These are phyloP conservation scores for Thysanoteuthis rhombus DNA, from an alignment of 2,888 invertebrate genomes.

Conservation along the genomic window DNA sequence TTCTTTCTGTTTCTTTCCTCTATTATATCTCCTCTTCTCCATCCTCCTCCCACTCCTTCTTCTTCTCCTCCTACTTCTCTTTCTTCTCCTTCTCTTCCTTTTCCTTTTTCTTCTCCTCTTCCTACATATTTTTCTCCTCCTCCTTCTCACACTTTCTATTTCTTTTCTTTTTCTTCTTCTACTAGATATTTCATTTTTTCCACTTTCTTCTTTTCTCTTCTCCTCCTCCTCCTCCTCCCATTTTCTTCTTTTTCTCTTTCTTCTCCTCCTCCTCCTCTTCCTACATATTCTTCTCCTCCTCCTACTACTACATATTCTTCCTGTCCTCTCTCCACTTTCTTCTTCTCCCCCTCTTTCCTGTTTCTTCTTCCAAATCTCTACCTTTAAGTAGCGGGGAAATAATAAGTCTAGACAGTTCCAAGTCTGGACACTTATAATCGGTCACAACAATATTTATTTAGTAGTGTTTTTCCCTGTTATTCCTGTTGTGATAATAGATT, in stretches of 20 bases:
- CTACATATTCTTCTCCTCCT: neutral
- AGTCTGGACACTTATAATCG: too few species aligned
- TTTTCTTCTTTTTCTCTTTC: neutral
- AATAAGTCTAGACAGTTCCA: too few species aligned
- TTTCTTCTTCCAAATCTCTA: too few species aligned
- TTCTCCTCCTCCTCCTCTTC: neutral
- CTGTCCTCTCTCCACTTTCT: too few species aligned
- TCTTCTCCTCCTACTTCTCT: neutral
- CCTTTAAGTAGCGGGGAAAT: too few species aligned
- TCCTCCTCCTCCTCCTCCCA: too few species aligned
- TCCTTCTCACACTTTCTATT: neutral
- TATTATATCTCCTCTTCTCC: neutral
- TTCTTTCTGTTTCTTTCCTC: too few species aligned
- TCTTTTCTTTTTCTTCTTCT: neutral
- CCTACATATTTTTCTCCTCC: neutral
- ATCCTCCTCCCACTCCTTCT: neutral
- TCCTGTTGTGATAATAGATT: too few species aligned
- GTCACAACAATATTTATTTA: too few species aligned
- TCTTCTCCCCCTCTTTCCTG: too few species aligned
- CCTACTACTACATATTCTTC: neutral
- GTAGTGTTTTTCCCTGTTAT: too few species aligned
- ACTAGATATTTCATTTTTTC: neutral
- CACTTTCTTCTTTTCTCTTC: neutral
- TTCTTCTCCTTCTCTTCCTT: neutral
- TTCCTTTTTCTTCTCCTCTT: neutral